phyloP scores from a whole-genome alignment of 2,113 vertebrate species.

The Hippocampus zosterae region DNA sequence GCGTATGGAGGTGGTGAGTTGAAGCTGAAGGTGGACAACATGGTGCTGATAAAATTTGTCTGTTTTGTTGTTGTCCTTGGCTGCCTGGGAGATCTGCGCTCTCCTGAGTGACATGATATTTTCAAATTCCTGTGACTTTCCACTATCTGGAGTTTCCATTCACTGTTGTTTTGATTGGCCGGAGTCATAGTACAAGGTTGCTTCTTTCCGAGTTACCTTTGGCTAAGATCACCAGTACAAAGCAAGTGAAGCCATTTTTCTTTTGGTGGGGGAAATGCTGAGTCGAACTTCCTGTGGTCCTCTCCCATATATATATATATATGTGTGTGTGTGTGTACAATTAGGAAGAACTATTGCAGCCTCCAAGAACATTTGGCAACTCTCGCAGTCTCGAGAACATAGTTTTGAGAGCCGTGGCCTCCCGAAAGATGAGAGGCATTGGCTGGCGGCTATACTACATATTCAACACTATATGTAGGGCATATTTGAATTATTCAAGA shows the following conservation, averaged over 20 bases:
- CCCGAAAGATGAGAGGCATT: constrained; percentile 48
- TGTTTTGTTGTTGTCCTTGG: too few relatives aligned
- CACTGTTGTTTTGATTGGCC: constrained; percentile 7
- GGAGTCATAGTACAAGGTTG: constrained; percentile 33
- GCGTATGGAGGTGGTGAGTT: not conserved
- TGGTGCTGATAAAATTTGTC: too few relatives aligned
- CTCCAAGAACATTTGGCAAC: constrained; percentile 39
- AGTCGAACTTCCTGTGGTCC: constrained; percentile 32
- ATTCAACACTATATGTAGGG: constrained; percentile 63
- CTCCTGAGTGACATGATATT: not conserved
- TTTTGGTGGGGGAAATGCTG: constrained; percentile 56
- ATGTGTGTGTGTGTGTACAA: constrained; percentile 16
- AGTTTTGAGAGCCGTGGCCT: constrained; percentile 50
- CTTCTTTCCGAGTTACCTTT: constrained; percentile 39
- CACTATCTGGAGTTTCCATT: not conserved
- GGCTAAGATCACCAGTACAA: constrained; percentile 41
- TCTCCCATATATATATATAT: constrained; percentile 21
- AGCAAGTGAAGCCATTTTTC: constrained; percentile 27
- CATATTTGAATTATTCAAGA: constrained; percentile 63
- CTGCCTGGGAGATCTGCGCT: too few relatives aligned
- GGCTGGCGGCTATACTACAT: constrained; percentile 51
- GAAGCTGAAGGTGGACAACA: not conserved
- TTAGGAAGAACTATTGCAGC: constrained; percentile 33
- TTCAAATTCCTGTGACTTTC: not conserved
- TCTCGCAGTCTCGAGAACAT: constrained; percentile 26